Evolutionary conservation across 2,113 vertebrate species (phyloP).

Genomic region (Callaeas wilsoni): DNA sequence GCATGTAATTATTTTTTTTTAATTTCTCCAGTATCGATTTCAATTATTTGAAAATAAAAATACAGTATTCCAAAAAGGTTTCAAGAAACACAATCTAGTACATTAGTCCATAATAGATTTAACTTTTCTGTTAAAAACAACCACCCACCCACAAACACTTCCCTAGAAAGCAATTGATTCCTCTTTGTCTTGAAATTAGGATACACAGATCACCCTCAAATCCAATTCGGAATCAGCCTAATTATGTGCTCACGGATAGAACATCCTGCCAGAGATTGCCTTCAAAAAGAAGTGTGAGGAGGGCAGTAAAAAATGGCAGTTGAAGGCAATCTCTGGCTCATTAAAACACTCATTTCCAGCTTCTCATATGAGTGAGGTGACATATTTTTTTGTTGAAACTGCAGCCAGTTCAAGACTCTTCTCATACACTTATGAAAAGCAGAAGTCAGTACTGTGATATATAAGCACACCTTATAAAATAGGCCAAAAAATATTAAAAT

Average conservation of each 20-base stretch:
- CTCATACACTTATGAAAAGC: neutral
- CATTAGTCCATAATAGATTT: neutral
- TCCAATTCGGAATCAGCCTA: neutral
- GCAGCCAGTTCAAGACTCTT: neutral
- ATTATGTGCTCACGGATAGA: neutral
- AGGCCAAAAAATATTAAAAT: neutral
- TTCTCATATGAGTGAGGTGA: neutral
- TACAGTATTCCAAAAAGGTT: rapidly evolving
- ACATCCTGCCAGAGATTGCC: neutral
- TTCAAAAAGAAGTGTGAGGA: neutral
- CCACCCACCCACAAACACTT: rapidly evolving
- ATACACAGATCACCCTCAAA: neutral
- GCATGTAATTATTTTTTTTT: neutral
- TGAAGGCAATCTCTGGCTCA: neutral
- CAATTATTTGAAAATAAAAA: neutral
- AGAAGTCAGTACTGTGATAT: neutral
- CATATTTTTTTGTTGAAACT: neutral
- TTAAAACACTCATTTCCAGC: neutral
- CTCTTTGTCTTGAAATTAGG: neutral
- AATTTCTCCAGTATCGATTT: neutral
- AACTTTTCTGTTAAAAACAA: neutral
- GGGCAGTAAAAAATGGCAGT: neutral
- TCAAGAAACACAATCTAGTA: neutral
- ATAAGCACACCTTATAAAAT: neutral
- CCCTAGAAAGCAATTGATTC: neutral